Evolutionary conservation across 2,888 invertebrate genomes (phyloP).

Genomic region (Microplitis manilae): DNA sequence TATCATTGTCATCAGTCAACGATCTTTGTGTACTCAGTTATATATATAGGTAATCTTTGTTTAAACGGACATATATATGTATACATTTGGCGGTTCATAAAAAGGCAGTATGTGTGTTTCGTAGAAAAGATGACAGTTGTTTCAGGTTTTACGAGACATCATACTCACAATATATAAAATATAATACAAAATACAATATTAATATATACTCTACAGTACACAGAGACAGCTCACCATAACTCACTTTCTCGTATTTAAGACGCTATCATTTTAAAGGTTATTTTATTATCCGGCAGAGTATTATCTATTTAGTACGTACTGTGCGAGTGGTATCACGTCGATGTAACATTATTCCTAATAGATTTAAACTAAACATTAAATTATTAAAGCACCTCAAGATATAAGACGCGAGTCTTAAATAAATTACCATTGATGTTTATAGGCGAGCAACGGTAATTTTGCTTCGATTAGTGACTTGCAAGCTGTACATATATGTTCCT

Average conservation of each 20-base stretch:
- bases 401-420: constrained; percentile 18
- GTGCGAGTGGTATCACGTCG: neutral
- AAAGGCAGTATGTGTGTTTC: constrained; percentile 47
- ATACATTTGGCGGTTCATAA: constrained; percentile 37
- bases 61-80: constrained; percentile 45
- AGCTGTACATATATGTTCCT: neutral
- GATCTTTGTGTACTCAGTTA: neutral
- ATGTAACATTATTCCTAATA: constrained; percentile 24
- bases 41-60: constrained; percentile 48
- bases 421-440: constrained; percentile 38
- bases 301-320: neutral
- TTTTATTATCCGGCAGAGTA: too few species aligned
- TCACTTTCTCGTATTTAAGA: too few species aligned
- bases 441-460: constrained; percentile 38
- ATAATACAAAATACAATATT: too few species aligned
- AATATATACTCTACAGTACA: too few species aligned
- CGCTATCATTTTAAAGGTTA: too few species aligned
- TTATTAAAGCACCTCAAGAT: constrained; percentile 17
- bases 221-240: too few species aligned
- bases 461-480: constrained; percentile 34
- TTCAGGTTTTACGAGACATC: too few species aligned
- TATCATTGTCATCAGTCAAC: neutral
- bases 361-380: constrained; percentile 32
- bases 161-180: too few species aligned
- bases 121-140: constrained; percentile 41